Evolutionary conservation across 2,888 invertebrate genomes (phyloP), one percentile per base, ranked within the genome.

Genomic region (Folsomia candida): DNA sequence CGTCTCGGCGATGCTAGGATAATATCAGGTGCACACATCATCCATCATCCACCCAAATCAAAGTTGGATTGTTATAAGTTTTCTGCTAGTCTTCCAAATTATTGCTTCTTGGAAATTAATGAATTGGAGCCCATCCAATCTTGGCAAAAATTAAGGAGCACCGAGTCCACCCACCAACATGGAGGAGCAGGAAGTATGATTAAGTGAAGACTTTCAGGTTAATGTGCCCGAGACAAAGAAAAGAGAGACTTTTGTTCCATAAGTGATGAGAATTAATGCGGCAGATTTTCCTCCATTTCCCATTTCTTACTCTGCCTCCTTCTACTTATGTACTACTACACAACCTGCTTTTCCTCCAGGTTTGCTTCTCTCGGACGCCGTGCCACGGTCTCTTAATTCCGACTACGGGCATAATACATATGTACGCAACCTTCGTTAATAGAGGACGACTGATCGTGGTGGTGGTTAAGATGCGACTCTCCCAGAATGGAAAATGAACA

Each of bases 141-240:
- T 37, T 14, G n/a, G 6, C 37, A 37, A 37, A 37, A 37, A 37
- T 37, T 37, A 37, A 14, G 14, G 14, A 37, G 37, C 37, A 37
- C 37, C n/a, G 14, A 37, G 37, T 9, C 37, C 14, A n/a, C n/a
- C n/a, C n/a, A n/a, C n/a, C n/a, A n/a, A n/a, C 18, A 18, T 22
- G 27, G 25, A 51, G 28, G 37, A 27, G 59, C 28, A 28, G 28
- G 24, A 27, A 51, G 66, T 26, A 57, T 29, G 58, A 25, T 57
- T 26, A 67, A 58, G 29, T 54, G 58, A 67, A 59, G 57, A 24
- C 25, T 59, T 59, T 59, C 59, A 59, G 25, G 22, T 59, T 59
- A 59, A 59, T 24, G 22, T 59, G 54, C 54, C n/a, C 59, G 14
- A 37, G 37, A 37, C 37, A 37, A 37, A 37, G 37, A 37, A 4